phyloP scores from a whole-genome alignment of 2,888 invertebrate species.

The Lomographa bimaculata region DNA sequence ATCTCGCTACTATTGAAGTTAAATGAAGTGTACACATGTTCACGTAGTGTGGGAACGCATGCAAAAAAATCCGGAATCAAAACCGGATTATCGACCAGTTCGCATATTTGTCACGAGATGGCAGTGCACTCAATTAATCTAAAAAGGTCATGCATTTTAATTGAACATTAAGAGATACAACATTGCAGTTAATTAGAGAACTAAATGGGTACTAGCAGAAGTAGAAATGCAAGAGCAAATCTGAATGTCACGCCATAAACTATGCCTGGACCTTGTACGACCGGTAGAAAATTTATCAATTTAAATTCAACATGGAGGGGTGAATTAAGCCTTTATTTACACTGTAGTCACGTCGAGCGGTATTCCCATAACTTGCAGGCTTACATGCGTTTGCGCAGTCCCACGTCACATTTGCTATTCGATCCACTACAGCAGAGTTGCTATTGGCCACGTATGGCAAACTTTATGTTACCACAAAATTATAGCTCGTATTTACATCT shows the following conservation, averaged over 20 bases:
- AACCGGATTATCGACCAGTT: constrained; percentile 14
- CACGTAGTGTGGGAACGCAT: constrained; percentile 20
- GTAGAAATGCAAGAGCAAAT: constrained; percentile 6
- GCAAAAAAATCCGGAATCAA: constrained; percentile 21
- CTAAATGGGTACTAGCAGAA: constrained; percentile 1
- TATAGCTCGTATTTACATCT: constrained; percentile 33
- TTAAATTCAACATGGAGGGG: constrained; percentile 42
- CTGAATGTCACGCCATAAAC: constrained; percentile 12
- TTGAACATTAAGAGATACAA: constrained; percentile 2
- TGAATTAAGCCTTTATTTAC: constrained; percentile 50
- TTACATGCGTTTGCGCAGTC: constrained; percentile 42
- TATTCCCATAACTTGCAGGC: constrained; percentile 44
- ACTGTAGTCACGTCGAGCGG: constrained; percentile 34
- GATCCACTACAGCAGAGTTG: constrained; percentile 25
- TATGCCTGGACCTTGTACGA: constrained; percentile 20
- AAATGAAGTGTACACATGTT: constrained; percentile 16
- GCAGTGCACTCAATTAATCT: constrained; percentile 9
- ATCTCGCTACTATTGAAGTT: constrained; percentile 9
- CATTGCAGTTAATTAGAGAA: constrained; percentile 9
- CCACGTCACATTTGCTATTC: constrained; percentile 34
- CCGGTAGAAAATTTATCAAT: constrained; percentile 34
- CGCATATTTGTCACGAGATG: constrained; percentile 17
- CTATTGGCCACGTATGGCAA: constrained; percentile 29
- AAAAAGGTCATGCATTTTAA: constrained; percentile 2
- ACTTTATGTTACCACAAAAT: constrained; percentile 32